Evolutionary conservation across 2,888 invertebrate species (phyloP).

Genomic region (Idaea dimidiata): DNA sequence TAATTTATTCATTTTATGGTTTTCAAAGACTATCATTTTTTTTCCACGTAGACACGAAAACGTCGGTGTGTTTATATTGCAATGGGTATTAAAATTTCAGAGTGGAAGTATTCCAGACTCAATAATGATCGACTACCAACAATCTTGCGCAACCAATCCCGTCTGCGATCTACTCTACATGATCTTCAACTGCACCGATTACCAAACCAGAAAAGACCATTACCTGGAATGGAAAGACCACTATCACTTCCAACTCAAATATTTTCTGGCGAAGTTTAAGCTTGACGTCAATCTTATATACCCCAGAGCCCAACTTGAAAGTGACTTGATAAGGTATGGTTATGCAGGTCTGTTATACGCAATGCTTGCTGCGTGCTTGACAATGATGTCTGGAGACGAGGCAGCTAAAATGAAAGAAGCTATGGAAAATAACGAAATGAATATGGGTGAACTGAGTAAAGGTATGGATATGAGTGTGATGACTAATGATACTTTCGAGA

Average conservation of each 20-base stretch:
- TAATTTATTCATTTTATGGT: too few relatives aligned
- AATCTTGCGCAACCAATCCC: constrained; percentile 32
- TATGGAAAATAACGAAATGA: constrained; percentile 7
- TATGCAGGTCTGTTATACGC: constrained; percentile 19
- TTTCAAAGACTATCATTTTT: too few relatives aligned
- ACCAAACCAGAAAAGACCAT: constrained; percentile 30
- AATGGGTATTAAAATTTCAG: constrained; percentile 24
- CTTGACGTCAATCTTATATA: constrained; percentile 34
- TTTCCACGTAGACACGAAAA: too few relatives aligned
- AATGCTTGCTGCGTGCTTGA: constrained; percentile 16
- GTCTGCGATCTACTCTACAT: constrained; percentile 36
- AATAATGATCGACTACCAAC: constrained; percentile 44
- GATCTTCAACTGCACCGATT: constrained; percentile 41
- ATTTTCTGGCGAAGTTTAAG: constrained; percentile 28
- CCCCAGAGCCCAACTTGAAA: constrained; percentile 36
- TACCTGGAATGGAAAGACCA: constrained; percentile 38
- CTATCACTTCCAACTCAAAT: constrained; percentile 35
- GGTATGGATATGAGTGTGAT: background rate
- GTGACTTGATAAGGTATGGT: constrained; percentile 37
- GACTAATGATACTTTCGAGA: constrained; percentile 11
- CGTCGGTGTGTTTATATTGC: background rate
- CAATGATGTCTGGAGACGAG: constrained; percentile 29
- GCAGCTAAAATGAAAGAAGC: constrained; percentile 24
- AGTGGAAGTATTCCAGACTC: constrained; percentile 25
- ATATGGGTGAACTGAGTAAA: background rate